Evolutionary conservation across 2,797 vertebrate species (phyloP).

Genomic region (Simalia tracyae): DNA sequence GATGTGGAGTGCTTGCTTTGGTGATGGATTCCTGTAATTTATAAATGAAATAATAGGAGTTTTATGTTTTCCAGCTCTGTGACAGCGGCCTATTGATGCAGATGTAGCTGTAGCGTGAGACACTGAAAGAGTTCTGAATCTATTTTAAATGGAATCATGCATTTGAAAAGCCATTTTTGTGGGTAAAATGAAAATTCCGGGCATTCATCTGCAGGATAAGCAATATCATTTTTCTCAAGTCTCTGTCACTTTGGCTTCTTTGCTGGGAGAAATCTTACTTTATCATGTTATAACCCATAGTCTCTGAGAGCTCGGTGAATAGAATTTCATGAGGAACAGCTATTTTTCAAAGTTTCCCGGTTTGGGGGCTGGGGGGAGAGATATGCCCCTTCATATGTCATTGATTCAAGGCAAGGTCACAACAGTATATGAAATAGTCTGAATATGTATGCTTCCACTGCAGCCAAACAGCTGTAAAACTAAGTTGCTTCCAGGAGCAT

Average conservation of each 20-base stretch:
- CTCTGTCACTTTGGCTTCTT: conserved; percentile 6
- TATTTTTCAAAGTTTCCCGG: neutral
- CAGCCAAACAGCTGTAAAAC: neutral
- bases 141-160: conserved; percentile 26
- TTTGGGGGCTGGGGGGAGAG: neutral
- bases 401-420: neutral
- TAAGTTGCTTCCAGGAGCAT: neutral
- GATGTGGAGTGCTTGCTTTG: conserved; percentile 36
- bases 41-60: conserved; percentile 31
- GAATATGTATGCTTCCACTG: neutral
- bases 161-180: conserved; percentile 22
- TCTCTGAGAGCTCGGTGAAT: neutral
- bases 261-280: conserved; percentile 17
- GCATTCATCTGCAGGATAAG: neutral
- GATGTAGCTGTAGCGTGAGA: conserved; percentile 21
- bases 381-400: too few species aligned
- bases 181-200: conserved; percentile 35
- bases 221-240: conserved; percentile 5
- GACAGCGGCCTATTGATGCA: conserved; percentile 19
- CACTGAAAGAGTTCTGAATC: conserved; percentile 37
- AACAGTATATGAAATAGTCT: neutral
- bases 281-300: neutral
- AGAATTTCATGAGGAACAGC: neutral
- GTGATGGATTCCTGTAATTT: conserved; percentile 19
- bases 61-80: conserved; percentile 24